phyloP scores from a whole-genome alignment of 2,888 invertebrate species.

The Lycaena phlaeas region DNA sequence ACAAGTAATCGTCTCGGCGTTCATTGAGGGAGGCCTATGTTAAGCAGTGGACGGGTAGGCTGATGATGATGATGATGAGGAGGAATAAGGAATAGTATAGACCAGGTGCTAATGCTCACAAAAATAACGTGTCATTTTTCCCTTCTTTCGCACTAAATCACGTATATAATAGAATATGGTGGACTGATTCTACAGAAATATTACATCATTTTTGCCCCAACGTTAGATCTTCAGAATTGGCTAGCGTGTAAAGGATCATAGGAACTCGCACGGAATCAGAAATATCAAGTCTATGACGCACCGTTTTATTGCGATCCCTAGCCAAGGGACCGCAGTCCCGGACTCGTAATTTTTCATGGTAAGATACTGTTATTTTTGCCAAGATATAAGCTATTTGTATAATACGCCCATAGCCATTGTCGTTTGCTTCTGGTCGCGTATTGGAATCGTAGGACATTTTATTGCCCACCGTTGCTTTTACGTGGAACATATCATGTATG shows the following conservation, averaged over 20 bases:
- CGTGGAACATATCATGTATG: too few species aligned
- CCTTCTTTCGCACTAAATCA: slow-evolving; percentile 5
- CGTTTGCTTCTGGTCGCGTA: slow-evolving; percentile 26
- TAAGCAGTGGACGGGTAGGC: too few species aligned
- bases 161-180: slow-evolving; percentile 14
- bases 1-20: too few species aligned
- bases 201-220: slow-evolving; percentile 22
- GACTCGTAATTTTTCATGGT: slow-evolving; percentile 9
- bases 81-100: too few species aligned
- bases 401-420: slow-evolving; percentile 60
- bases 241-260: slow-evolving; percentile 34
- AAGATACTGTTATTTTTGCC: slow-evolving; percentile 22
- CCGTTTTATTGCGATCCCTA: slow-evolving; percentile 8
- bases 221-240: slow-evolving; percentile 31
- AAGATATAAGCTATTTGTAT: slow-evolving; percentile 60
- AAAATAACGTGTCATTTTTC: slow-evolving; percentile 13
- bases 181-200: slow-evolving; percentile 20
- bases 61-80: too few species aligned
- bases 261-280: slow-evolving; percentile 31
- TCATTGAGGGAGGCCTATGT: too few species aligned
- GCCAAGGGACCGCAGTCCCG: not conserved
- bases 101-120: not conserved
- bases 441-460: not conserved
- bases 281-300: slow-evolving; percentile 22
- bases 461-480: too few species aligned